Evolutionary conservation across 2,113 vertebrate genomes (phyloP).

Genomic region (Phrynosoma platyrhinos): DNA sequence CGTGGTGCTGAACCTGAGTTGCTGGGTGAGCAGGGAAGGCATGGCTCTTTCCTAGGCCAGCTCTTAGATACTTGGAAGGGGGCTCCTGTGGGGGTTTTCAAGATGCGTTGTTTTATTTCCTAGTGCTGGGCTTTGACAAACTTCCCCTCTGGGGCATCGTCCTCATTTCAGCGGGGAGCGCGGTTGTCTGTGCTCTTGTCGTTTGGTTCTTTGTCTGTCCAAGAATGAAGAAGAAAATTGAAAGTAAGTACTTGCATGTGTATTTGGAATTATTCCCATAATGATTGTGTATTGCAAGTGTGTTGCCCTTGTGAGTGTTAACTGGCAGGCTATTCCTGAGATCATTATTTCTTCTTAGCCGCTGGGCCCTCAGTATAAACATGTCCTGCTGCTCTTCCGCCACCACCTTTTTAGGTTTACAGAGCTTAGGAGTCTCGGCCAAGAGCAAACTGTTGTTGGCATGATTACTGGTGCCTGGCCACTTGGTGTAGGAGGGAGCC

Average conservation of each 20-base stretch:
- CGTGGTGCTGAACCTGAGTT: neutral
- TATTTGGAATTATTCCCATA: too few species aligned
- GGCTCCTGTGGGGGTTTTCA: slow-evolving; percentile 74
- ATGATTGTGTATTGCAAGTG: too few species aligned
- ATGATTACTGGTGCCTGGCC: too few species aligned
- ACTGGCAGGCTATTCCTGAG: too few species aligned
- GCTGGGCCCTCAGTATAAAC: too few species aligned
- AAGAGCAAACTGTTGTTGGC: neutral
- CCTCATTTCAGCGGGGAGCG: slow-evolving; percentile 88
- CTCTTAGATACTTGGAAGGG: neutral
- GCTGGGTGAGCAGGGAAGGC: neutral
- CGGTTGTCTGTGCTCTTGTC: slow-evolving; percentile 84
- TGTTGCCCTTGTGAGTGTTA: neutral
- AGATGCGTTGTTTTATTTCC: slow-evolving; percentile 79
- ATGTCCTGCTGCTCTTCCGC: too few species aligned
- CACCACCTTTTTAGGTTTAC: too few species aligned
- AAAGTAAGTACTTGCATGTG: slow-evolving; percentile 81
- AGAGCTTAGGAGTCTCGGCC: neutral
- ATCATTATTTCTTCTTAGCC: neutral
- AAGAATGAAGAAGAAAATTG: slow-evolving; percentile 92
- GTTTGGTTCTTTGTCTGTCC: slow-evolving; percentile 96
- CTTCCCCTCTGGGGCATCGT: slow-evolving; percentile 92
- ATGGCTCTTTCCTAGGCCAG: too few species aligned
- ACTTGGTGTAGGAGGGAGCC: neutral
- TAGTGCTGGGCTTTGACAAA: slow-evolving; percentile 95